These are phyloP conservation scores for Aldabrachelys gigantea DNA, from an alignment of 2,113 vertebrate genomes.

Conservation along the genomic window DNA sequence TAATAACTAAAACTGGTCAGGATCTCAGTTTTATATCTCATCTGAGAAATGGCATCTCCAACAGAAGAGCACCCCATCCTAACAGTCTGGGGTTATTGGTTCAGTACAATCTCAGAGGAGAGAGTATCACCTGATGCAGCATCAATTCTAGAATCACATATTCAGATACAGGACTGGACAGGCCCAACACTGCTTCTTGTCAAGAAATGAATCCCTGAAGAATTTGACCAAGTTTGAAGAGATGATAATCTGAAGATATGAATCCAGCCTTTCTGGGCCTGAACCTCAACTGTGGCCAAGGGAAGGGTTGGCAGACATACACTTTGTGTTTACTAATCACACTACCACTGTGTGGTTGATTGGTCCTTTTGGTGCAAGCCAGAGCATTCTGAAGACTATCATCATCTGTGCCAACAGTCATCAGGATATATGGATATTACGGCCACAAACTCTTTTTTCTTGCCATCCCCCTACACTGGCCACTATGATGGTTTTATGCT, in stretches of 20 bases:
- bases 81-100: neutral
- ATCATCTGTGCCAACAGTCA: neutral
- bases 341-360: neutral
- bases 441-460: too few relatives aligned
- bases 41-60: neutral
- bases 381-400: neutral
- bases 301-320: neutral
- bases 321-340: neutral
- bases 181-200: neutral
- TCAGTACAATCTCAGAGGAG: neutral
- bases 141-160: neutral
- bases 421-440: neutral
- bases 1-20: neutral
- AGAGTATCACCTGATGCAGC: neutral
- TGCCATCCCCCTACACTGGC: neutral
- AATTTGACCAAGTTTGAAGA: neutral
- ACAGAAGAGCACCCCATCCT: neutral
- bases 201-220: neutral
- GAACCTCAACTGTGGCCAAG: neutral
- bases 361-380: neutral
- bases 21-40: neutral
- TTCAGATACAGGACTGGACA: neutral
- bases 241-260: neutral
- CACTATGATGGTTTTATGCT: neutral
- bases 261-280: neutral